These are phyloP conservation scores for Plebejus melissa DNA, from an alignment of 2,888 invertebrate species.

Conservation along the genomic window DNA sequence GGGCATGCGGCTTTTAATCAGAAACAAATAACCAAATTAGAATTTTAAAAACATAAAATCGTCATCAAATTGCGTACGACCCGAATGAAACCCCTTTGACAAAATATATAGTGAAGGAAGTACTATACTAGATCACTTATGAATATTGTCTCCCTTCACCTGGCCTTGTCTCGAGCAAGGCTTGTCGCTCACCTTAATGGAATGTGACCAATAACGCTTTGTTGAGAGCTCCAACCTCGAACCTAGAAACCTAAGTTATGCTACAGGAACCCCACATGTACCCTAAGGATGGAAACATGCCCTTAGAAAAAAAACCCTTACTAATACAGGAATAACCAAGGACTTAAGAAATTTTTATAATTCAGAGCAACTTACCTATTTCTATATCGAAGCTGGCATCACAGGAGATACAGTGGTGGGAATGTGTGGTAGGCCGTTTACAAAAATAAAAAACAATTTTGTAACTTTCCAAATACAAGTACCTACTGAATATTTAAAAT, in stretches of 20 bases:
- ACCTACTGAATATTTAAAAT: too few relatives aligned
- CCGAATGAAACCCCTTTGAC: constrained; percentile 23
- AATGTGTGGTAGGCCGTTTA: too few relatives aligned
- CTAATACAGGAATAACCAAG: too few relatives aligned
- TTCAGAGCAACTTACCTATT: not conserved
- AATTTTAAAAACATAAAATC: not conserved
- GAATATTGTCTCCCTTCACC: constrained; percentile 57
- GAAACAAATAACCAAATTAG: not conserved
- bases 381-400: not conserved
- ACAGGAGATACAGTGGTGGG: too few relatives aligned
- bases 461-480: too few relatives aligned
- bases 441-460: too few relatives aligned
- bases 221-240: constrained; percentile 49
- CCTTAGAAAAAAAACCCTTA: too few relatives aligned
- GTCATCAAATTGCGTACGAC: not conserved
- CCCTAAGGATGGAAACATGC: not conserved
- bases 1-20: not conserved
- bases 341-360: not conserved
- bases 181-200: constrained; percentile 64
- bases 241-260: constrained; percentile 31
- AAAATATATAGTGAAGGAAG: constrained; percentile 38
- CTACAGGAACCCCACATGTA: not conserved
- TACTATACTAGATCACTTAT: constrained; percentile 32
- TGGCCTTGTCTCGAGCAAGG: constrained; percentile 68
- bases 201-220: constrained; percentile 64